Conservation (phyloP, 2,888 invertebrate genomes). For the Pecten maximus region DNA sequence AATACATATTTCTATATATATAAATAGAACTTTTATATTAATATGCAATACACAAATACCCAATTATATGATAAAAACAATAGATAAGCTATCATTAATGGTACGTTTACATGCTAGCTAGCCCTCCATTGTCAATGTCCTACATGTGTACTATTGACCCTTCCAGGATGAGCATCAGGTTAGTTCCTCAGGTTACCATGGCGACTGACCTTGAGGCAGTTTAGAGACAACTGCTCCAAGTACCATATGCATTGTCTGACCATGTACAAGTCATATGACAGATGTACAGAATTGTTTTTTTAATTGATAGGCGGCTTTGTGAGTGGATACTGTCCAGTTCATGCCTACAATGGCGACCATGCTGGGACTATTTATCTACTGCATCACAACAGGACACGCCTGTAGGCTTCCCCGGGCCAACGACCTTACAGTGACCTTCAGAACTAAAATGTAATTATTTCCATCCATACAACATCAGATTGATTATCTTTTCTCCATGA, state of each 20-base stretch:
- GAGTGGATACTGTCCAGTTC: neutral
- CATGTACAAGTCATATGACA: neutral
- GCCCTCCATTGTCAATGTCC: neutral
- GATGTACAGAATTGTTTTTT: conserved; percentile 20
- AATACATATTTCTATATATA: neutral
- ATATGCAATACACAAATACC: neutral
- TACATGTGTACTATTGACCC: neutral
- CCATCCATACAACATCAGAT: neutral
- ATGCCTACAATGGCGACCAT: neutral
- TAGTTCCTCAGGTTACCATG: neutral
- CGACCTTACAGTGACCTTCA: neutral
- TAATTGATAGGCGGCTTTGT: neutral
- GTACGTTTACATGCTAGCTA: neutral
- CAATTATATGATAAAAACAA: neutral
- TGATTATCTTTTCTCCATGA: neutral
- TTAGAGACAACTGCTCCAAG: neutral
- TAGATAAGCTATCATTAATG: neutral
- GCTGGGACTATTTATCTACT: neutral
- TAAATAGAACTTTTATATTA: neutral
- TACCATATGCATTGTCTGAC: neutral
- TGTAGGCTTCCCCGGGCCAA: neutral
- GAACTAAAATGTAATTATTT: neutral
- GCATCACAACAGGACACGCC: neutral
- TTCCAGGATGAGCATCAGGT: neutral
- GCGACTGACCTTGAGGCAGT: conserved; percentile 15